Evolutionary conservation across 1,140 invertebrate species (phyloP), one percentile per base, ranked within the genome.

Genomic region (Drosophila bocki): DNA sequence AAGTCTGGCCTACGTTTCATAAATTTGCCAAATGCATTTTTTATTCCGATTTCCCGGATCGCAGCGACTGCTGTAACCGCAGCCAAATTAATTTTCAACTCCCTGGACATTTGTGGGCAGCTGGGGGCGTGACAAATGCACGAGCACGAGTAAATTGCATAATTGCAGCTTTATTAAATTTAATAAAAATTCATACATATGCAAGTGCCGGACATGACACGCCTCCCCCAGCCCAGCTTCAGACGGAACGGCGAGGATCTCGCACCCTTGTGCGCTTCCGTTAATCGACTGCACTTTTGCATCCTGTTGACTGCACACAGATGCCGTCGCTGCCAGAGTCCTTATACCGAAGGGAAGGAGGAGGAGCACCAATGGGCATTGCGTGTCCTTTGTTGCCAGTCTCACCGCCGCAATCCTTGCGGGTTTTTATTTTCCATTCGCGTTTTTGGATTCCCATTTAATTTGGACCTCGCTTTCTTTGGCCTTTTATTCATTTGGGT

Each of bases 141-240:
- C 35, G 53, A 39, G 80, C 67, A 77, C 77, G 60, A 82, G 71
- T 75, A 75, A 75, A 75, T 75, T 64, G 71, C 51, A 65, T 86
- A 88, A 83, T 83, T 87, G 83, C 84, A 87, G 78, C 77, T 87
- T 87, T 88, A 88, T 87, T 70, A 87, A 87, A 87, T 87, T 87
- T 88, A 87, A 87, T 87, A 87, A 88, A 87, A 79, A 79, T 78
- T 59, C 75, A 78, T 78, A 77, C 65, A 78, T 70, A 62, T 78
- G 65, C 51, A 39, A 56, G 44, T n/a, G 53, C 32, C 56, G 64
- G 64, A 70, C 57, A 45, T 59, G 62, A 68, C 76, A 77, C 83
- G 76, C 75, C 83, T 75, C 61, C 61, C 83, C 61, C 61, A 17
- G 3, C 22, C 13, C 13, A 6, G 19, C 22, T 12, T 11, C 39